phyloP scores from a whole-genome alignment of 2,797 vertebrate species.

The Poeciliopsis presidionis region DNA sequence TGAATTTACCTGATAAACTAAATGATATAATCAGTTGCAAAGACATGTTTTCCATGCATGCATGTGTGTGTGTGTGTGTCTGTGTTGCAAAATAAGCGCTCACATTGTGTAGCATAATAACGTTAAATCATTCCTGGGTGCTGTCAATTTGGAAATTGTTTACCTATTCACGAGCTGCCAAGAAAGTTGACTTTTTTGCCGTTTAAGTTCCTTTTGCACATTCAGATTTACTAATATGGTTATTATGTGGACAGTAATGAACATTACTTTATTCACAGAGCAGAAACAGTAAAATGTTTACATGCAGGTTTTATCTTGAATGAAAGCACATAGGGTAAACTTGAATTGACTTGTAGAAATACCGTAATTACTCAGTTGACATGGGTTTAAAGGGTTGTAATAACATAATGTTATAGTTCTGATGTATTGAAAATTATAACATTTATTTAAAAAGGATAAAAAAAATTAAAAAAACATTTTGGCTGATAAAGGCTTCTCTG shows the following conservation, averaged over 20 bases:
- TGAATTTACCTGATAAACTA: not conserved
- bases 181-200: not conserved
- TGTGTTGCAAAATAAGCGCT: constrained; percentile 3
- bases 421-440: constrained; percentile 17
- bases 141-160: constrained; percentile 17
- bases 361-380: not conserved
- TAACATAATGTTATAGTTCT: not conserved
- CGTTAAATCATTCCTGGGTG: not conserved
- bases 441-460: constrained; percentile 4
- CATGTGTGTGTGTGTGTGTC: not conserved
- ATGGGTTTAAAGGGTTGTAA: constrained; percentile 7
- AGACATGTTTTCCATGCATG: no score
- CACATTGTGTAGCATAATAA: not conserved
- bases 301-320: constrained; percentile 1
- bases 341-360: constrained; percentile 28
- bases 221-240: not conserved
- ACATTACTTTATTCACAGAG: not conserved
- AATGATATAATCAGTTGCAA: no score
- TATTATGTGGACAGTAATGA: not conserved
- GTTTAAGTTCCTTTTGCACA: constrained; percentile 2
- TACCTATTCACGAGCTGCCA: not conserved
- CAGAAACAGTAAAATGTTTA: not conserved
- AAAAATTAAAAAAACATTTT: constrained; percentile 2
- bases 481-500: not conserved
- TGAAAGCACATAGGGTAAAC: constrained; percentile 12